phyloP scores from a whole-genome alignment of 64 coral and sea anemone species.

The Stichodactyla mertensii region DNA sequence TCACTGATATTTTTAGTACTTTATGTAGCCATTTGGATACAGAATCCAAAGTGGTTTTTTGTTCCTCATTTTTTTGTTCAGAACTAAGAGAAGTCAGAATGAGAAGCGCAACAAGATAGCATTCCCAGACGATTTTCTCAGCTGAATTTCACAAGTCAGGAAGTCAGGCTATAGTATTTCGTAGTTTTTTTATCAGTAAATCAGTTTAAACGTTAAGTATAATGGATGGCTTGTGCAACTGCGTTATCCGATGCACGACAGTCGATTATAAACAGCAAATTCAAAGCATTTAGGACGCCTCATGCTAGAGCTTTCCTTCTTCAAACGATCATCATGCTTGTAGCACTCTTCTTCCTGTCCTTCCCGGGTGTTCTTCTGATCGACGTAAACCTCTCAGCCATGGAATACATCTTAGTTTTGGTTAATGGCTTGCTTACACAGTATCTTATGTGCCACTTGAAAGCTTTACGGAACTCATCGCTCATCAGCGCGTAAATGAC shows the following conservation, averaged over 20 bases:
- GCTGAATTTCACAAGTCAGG: not conserved
- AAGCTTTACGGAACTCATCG: slow-evolving; percentile 79
- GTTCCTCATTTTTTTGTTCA: not conserved
- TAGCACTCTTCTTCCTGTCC: not conserved
- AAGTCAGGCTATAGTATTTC: not conserved
- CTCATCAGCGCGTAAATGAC: slow-evolving; percentile 84
- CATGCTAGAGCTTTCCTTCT: no score
- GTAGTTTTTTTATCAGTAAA: not conserved
- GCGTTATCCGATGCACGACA: no score
- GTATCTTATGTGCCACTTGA: slow-evolving; percentile 57
- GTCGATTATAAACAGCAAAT: no score
- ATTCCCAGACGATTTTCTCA: not conserved
- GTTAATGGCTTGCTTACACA: slow-evolving; percentile 15
- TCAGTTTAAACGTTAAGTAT: not conserved
- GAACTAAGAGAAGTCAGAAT: not conserved
- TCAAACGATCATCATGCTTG: slow-evolving; percentile 2
- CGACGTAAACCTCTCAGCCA: slow-evolving; percentile 32
- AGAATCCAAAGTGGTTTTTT: not conserved
- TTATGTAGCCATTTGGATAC: not conserved
- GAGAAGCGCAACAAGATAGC: not conserved
- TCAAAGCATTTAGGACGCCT: no score
- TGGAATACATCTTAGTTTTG: slow-evolving; percentile 1
- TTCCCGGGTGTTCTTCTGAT: not conserved
- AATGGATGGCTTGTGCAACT: not conserved
- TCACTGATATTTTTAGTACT: not conserved